Evolutionary conservation across 2,113 vertebrate species (phyloP).

Genomic region (Vicugna pacos): DNA sequence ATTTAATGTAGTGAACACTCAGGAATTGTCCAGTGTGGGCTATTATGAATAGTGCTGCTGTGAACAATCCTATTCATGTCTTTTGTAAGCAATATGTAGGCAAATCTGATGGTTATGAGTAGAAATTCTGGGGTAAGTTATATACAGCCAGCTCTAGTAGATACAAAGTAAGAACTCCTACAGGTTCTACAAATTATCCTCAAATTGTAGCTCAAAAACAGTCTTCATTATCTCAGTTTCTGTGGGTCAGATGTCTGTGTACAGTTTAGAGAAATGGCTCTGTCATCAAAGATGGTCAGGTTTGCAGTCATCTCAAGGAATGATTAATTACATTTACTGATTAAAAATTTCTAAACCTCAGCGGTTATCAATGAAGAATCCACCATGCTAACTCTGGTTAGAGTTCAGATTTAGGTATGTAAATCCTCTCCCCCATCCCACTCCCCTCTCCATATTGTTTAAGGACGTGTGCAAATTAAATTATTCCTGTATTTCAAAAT

Average conservation of each 20-base stretch:
- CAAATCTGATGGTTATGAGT: not conserved
- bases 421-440: not conserved
- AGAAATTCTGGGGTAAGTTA: not conserved
- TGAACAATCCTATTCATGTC: not conserved
- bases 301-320: not conserved
- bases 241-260: not conserved
- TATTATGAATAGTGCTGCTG: not conserved
- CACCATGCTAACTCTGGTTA: not conserved
- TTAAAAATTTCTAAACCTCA: not conserved
- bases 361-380: not conserved
- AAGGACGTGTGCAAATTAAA: not conserved
- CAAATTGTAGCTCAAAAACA: not conserved
- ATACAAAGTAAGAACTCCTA: not conserved
- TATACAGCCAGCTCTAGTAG: not conserved
- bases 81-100: not conserved
- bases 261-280: not conserved
- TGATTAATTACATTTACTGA: not conserved
- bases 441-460: not conserved
- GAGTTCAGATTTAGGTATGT: not conserved
- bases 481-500: not conserved
- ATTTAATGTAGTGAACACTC: not conserved
- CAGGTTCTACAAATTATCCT: not conserved
- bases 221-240: not conserved
- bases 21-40: not conserved
- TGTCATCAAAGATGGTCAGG: not conserved